A percentile compares a stretch with the other conserved stretches of the same genome.
phyloP scores from a whole-genome alignment of 2,888 invertebrate species.

The Tetropium fuscum region DNA sequence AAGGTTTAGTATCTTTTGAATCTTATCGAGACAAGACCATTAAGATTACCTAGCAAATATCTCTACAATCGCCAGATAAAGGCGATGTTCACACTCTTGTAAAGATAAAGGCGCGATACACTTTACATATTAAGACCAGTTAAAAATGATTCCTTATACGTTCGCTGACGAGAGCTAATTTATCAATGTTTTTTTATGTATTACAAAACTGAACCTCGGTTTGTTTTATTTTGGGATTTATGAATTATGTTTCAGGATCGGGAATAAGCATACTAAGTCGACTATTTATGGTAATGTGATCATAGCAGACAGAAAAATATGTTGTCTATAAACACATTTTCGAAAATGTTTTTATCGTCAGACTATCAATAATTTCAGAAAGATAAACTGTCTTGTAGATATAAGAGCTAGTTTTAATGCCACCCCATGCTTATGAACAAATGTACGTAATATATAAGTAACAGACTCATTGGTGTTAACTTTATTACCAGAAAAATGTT shows the following conservation, averaged over 20 bases:
- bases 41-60: conserved; percentile 44
- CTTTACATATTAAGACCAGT: conserved; percentile 21
- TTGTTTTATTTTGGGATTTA: conserved; percentile 18
- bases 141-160: conserved; percentile 14
- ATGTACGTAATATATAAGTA: no score
- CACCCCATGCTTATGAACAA: no score
- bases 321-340: no score
- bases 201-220: conserved; percentile 12
- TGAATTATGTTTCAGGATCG: conserved; percentile 14
- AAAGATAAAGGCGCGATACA: conserved; percentile 36
- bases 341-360: no score
- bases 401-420: no score
- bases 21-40: conserved; percentile 44
- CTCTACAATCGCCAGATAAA: conserved; percentile 40
- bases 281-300: no score
- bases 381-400: no score
- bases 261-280: no score
- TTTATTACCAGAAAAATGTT: no score
- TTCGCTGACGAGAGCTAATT: conserved; percentile 14
- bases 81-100: conserved; percentile 42
- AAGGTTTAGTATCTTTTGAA: conserved; percentile 35
- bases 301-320: no score
- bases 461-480: no score
- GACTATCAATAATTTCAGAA: no score
- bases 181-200: conserved; percentile 15